Base-by-base conservation (phyloP, 2,113 vertebrate genomes). In the Dissostichus mawsoni region DNA sequence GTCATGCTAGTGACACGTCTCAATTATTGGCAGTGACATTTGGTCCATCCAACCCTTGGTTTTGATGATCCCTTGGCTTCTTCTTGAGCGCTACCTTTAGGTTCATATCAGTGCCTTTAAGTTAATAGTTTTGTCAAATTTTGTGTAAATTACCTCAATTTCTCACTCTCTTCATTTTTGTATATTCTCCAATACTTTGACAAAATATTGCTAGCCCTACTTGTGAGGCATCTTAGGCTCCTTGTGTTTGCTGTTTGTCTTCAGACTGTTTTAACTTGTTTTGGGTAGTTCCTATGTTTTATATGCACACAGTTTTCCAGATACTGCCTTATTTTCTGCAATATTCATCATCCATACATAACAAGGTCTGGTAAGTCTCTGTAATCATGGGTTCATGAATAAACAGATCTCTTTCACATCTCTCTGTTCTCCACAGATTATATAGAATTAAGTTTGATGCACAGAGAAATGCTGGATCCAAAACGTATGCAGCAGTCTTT, bases 381-480 rank as follows among this genome's bases (percentile, higher is more conserved):
- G 29, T 75, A 57, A 65, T 65, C 45, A 17, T 11, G 58, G 20
- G 47, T 45, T n/a, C 6, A 52, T 58, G 61, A 57, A 69, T 70
- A 63, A 63, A 63, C 18, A 69, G 16, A 56, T 25, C 36, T 20
- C 48, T 55, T 33, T 53, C 36, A 29, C 29, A 29, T 41, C 8
- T 8, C 47, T n/a, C 14, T 41, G 36, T 8, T 41, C 36, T 69
- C 50, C 57, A 58, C 63, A 58, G 58, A 55, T 78, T 36, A 64
- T 64, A 50, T 56, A 44, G 41, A 69, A 74, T 63, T 69, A 63
- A 18, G 41, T 75, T 50, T n/a, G 51, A 44, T 50, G 14, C 44
- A 57, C 23, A 33, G 7, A 64, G 36, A 47, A 55, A 45, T 20
- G 11, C 61, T n/a, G 18, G 36, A 45, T 29, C 17, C 11, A 16